These are phyloP conservation scores for Pinctada fucata DNA, from an alignment of 2,888 invertebrate genomes.

Conservation along the genomic window DNA sequence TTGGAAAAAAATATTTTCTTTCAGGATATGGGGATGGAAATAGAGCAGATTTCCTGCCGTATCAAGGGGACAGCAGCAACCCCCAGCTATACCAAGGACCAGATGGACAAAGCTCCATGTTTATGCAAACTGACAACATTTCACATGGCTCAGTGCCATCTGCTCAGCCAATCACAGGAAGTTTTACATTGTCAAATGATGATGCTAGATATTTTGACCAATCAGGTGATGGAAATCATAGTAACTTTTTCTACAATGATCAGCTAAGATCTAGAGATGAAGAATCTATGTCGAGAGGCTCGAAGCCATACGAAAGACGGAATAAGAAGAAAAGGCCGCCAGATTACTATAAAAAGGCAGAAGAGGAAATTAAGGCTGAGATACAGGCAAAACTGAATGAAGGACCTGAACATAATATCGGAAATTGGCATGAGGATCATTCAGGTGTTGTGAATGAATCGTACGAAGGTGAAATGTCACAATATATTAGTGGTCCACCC, in stretches of 20 bases:
- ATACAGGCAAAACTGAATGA: not conserved
- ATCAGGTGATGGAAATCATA: not conserved
- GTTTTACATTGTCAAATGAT: too few species aligned
- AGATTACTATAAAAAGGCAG: slow-evolving; percentile 53
- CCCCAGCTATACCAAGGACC: too few species aligned
- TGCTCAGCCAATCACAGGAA: too few species aligned
- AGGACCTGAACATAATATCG: not conserved
- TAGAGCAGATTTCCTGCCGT: too few species aligned
- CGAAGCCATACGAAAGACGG: slow-evolving; percentile 42
- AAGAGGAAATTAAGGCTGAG: slow-evolving; percentile 32
- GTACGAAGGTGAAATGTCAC: not conserved
- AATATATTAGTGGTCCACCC: not conserved
- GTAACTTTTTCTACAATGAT: not conserved
- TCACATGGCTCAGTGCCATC: too few species aligned
- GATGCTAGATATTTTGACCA: too few species aligned
- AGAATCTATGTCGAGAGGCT: not conserved
- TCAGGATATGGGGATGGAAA: too few species aligned
- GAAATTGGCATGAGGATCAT: not conserved
- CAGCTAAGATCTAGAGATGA: not conserved
- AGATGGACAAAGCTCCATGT: too few species aligned
- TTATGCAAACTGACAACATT: too few species aligned
- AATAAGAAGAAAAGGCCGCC: slow-evolving; percentile 64
- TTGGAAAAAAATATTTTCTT: too few species aligned
- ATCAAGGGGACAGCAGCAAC: too few species aligned
- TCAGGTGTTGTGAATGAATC: not conserved